These are phyloP conservation scores for Caenorhabditis sp. DNA, from an alignment of 2,888 invertebrate species.

Conservation along the genomic window DNA sequence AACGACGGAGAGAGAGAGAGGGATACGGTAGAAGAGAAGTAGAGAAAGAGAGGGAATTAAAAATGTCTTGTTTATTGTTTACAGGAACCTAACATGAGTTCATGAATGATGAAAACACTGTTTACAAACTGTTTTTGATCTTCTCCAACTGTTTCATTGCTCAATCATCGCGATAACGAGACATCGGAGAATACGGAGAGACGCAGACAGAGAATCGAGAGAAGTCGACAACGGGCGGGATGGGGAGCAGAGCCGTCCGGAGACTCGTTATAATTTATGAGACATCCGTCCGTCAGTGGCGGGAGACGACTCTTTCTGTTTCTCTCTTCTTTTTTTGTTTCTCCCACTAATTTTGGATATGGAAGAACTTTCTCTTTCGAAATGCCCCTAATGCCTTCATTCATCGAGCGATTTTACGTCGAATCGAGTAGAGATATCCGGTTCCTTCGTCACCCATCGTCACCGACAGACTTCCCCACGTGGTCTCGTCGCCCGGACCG, in stretches of 20 bases:
- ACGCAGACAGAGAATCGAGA: conserved; percentile 6
- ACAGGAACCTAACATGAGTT: not conserved
- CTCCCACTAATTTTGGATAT: not conserved
- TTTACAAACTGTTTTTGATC: conserved; percentile 1
- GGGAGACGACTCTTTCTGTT: conserved; percentile 7
- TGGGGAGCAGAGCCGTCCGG: conserved; percentile 14
- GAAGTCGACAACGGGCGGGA: conserved; percentile 8
- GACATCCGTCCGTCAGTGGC: conserved; percentile 17
- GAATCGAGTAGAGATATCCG: conserved; percentile 23
- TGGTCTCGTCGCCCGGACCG: conserved; percentile 15
- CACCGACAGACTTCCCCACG: conserved; percentile 17
- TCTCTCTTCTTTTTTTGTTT: conserved; percentile 6
- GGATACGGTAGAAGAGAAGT: not conserved
- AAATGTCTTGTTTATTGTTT: not conserved
- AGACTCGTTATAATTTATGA: conserved; percentile 60
- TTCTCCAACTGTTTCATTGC: not conserved
- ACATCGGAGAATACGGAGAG: not conserved
- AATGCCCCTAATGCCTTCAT: conserved; percentile 10
- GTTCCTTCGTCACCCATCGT: not conserved
- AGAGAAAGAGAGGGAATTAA: not conserved
- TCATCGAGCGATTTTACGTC: not conserved
- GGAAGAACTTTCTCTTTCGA: conserved; percentile 28
- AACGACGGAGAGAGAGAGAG: not conserved
- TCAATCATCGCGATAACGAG: not conserved
- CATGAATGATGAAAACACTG: not conserved